These are phyloP conservation scores for Gymnothorax javanicus DNA, from an alignment of 2,797 vertebrate species.

Conservation along the genomic window DNA sequence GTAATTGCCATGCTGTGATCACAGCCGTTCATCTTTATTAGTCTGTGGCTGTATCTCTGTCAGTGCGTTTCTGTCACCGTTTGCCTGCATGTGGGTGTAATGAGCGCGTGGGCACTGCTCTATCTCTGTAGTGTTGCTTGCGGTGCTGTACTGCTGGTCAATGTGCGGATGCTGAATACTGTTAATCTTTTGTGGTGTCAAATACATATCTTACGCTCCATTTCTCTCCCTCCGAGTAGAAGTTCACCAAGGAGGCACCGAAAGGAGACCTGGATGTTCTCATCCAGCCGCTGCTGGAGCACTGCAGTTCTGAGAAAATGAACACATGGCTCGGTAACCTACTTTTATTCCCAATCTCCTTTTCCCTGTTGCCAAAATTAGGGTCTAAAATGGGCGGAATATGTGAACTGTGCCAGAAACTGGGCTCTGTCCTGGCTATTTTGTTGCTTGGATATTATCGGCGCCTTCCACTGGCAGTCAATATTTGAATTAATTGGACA, in stretches of 20 bases:
- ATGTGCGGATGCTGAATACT: not conserved
- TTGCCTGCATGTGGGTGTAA: constrained; percentile 16
- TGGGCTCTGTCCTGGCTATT: not conserved
- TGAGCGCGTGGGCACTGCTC: not conserved
- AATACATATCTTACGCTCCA: constrained; percentile 18
- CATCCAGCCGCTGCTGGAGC: constrained; percentile 89
- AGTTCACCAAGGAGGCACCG: constrained; percentile 89
- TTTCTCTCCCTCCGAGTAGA: constrained; percentile 63
- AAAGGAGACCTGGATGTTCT: constrained; percentile 88
- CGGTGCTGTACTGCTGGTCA: not conserved
- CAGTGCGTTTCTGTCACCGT: not conserved
- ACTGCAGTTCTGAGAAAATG: constrained; percentile 95
- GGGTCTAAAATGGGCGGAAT: not conserved
- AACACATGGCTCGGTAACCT: constrained; percentile 90
- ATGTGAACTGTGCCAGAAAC: not conserved
- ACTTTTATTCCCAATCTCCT: constrained; percentile 9
- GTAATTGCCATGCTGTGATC: constrained; percentile 52
- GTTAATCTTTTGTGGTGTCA: not conserved
- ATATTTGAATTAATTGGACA: not conserved
- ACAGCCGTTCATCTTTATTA: not conserved
- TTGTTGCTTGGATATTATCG: not conserved
- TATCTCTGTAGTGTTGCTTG: not conserved
- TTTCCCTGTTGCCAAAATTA: not conserved
- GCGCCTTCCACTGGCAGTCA: not conserved
- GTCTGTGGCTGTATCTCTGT: not conserved